These are phyloP conservation scores for Habropoda laboriosa DNA, from an alignment of 1,140 invertebrate species.

Conservation along the genomic window DNA sequence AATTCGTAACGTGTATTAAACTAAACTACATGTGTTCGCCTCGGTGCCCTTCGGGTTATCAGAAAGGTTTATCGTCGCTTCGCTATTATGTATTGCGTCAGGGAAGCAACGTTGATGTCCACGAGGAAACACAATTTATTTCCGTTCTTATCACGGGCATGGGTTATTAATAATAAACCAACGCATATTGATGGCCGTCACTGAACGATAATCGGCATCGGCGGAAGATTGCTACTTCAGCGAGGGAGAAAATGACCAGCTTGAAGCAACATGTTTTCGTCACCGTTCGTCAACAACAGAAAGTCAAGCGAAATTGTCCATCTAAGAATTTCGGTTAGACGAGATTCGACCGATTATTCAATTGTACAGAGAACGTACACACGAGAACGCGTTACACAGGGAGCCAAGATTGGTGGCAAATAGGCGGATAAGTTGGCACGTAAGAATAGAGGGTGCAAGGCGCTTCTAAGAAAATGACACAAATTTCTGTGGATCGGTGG, in stretches of 20 bases:
- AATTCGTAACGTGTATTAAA: not conserved
- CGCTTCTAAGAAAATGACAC: not conserved
- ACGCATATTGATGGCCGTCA: not conserved
- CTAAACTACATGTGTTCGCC: not conserved
- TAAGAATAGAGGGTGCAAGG: too few relatives aligned
- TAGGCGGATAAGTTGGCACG: not conserved
- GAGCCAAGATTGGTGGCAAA: too few relatives aligned
- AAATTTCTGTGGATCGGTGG: not conserved
- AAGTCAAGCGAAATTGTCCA: too few relatives aligned
- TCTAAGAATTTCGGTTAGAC: too few relatives aligned
- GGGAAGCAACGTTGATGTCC: not conserved
- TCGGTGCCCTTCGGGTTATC: slow-evolving; percentile 27
- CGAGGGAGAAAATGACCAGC: too few relatives aligned
- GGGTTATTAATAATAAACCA: slow-evolving; percentile 26
- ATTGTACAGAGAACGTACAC: not conserved
- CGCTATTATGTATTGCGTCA: slow-evolving; percentile 22
- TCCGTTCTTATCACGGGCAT: slow-evolving; percentile 8
- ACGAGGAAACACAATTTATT: not conserved
- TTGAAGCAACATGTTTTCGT: too few relatives aligned
- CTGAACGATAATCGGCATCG: not conserved
- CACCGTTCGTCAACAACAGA: too few relatives aligned
- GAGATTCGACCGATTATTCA: too few relatives aligned
- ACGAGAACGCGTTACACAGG: too few relatives aligned
- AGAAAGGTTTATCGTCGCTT: not conserved
- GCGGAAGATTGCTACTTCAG: too few relatives aligned